phyloP scores from a whole-genome alignment of 2,888 invertebrate species.

The Andrena dorsata region DNA sequence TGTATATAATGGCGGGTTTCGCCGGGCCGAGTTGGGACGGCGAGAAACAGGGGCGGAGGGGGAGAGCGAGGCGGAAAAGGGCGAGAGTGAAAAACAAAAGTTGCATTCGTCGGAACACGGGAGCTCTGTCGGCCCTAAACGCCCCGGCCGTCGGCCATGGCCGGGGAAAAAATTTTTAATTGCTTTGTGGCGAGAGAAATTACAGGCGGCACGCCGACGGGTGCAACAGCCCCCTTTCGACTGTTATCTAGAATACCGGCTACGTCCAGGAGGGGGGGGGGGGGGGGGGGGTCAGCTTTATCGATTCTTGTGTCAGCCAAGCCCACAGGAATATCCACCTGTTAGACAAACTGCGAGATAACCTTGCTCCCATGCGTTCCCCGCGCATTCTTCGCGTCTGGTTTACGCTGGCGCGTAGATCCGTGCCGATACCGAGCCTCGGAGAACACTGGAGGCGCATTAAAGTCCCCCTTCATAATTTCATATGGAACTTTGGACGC shows the following conservation, averaged over 20 bases:
- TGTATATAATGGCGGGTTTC: conserved; percentile 70
- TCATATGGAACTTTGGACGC: background rate
- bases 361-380: conserved; percentile 33
- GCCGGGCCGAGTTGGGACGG: conserved; percentile 39
- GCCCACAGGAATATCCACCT: conserved; percentile 53
- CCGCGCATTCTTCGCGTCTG: conserved; percentile 32
- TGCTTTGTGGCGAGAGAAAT: conserved; percentile 61
- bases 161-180: conserved; percentile 64
- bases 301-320: conserved; percentile 41
- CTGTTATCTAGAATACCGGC: conserved; percentile 48
- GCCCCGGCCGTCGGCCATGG: conserved; percentile 7
- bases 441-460: conserved; percentile 28
- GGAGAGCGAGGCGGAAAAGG: conserved; percentile 14
- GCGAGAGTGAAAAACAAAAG: conserved; percentile 44
- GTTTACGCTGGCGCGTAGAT: conserved; percentile 43
- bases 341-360: conserved; percentile 59
- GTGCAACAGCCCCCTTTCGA: conserved; percentile 55
- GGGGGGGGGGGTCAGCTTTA: conserved; percentile 36
- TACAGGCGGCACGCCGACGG: conserved; percentile 51
- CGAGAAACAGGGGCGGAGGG: conserved; percentile 28
- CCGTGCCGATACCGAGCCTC: conserved; percentile 29
- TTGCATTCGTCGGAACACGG: conserved; percentile 56
- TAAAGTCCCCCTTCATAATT: conserved; percentile 37
- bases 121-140: conserved; percentile 51
- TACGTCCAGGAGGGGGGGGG: background rate